A percentile compares a stretch with the other conserved stretches of the same genome.
Evolutionary conservation across 2,113 vertebrate species (phyloP).

Genomic region (Heterochromis multidens): DNA sequence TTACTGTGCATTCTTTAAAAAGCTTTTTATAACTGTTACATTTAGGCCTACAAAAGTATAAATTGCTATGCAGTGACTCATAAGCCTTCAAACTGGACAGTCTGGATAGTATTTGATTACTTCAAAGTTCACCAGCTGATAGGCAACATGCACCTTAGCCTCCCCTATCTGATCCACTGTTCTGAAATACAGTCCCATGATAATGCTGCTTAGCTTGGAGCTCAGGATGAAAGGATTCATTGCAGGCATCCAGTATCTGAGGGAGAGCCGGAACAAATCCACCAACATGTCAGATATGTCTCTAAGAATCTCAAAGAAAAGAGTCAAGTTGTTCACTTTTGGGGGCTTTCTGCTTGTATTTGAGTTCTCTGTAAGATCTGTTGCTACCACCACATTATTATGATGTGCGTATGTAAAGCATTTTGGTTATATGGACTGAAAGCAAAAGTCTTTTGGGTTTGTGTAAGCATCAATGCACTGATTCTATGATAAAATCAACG

Average conservation of each 20-base stretch:
- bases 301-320: slow-evolving; percentile 22
- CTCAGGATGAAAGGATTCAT: slow-evolving; percentile 53
- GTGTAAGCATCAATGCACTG: background rate
- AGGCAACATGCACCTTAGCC: slow-evolving; percentile 10
- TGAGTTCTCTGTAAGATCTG: background rate
- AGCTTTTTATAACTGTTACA: background rate
- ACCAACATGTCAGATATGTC: slow-evolving; percentile 42
- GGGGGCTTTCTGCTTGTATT: slow-evolving; percentile 6
- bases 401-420: background rate
- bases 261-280: slow-evolving; percentile 49
- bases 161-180: slow-evolving; percentile 24
- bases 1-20: no score
- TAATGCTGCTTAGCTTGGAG: slow-evolving; percentile 42
- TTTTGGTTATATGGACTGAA: background rate
- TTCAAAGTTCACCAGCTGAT: slow-evolving; percentile 18
- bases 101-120: slow-evolving; percentile 2
- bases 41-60: background rate
- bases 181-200: slow-evolving; percentile 47
- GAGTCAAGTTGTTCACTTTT: slow-evolving; percentile 32
- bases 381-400: background rate
- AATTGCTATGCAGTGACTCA: background rate
- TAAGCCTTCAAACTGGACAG: slow-evolving; percentile 5
- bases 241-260: slow-evolving; percentile 34
- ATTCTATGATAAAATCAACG: background rate
- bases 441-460: background rate